Conservation (phyloP, 2,113 vertebrate genomes). For the Otis tarda region DNA sequence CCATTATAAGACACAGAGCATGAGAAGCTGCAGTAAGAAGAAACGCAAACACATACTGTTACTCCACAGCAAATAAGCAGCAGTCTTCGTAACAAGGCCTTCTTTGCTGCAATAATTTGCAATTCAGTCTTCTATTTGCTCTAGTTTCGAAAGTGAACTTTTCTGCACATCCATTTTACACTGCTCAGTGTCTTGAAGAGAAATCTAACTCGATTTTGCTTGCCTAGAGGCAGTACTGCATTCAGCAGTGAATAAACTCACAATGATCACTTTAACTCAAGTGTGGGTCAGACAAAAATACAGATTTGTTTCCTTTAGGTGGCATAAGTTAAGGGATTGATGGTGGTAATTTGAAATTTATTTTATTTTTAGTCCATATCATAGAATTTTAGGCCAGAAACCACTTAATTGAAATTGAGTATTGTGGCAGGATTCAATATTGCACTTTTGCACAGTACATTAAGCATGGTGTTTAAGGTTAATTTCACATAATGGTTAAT, state of each 20-base stretch:
- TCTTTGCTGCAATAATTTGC: slow-evolving; percentile 72
- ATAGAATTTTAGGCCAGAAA: slow-evolving; percentile 13
- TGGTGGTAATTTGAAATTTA: background rate
- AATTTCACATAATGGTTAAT: background rate
- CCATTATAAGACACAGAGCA: slow-evolving; percentile 81
- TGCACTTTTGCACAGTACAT: background rate
- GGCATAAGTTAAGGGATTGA: slow-evolving; percentile 45
- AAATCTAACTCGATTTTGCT: slow-evolving; percentile 60
- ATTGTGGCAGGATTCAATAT: background rate
- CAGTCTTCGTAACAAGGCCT: slow-evolving; percentile 65
- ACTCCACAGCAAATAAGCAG: slow-evolving; percentile 75
- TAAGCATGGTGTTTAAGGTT: background rate
- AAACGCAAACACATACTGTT: slow-evolving; percentile 65
- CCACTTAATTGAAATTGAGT: background rate
- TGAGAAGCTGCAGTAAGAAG: slow-evolving; percentile 74
- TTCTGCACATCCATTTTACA: slow-evolving; percentile 68
- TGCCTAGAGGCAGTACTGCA: slow-evolving; percentile 63
- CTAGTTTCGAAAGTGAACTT: slow-evolving; percentile 56
- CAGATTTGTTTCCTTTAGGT: slow-evolving; percentile 82
- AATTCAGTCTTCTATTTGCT: slow-evolving; percentile 67
- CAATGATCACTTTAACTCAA: slow-evolving; percentile 71
- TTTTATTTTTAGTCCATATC: background rate
- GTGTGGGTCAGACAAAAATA: slow-evolving; percentile 84
- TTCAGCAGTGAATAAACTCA: slow-evolving; percentile 68
- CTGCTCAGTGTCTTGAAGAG: slow-evolving; percentile 82